Conservation (phyloP, 2,113 vertebrate species). For the Cochlearius cochlearius region DNA sequence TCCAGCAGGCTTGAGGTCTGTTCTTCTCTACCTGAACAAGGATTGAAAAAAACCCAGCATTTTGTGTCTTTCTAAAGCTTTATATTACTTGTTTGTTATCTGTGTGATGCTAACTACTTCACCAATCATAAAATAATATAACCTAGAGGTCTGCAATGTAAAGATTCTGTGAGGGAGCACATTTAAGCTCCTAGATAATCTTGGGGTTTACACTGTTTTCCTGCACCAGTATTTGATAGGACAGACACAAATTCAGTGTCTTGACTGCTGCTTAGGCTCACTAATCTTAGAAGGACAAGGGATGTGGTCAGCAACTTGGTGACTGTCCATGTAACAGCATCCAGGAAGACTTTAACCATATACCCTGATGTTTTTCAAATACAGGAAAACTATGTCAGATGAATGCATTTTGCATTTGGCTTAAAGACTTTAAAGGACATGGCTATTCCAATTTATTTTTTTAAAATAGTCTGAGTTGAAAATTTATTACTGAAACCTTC, state of each 20-base stretch:
- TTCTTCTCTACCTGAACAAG: neutral
- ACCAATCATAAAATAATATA: neutral
- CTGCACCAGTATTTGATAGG: neutral
- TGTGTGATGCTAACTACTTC: neutral
- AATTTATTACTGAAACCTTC: neutral
- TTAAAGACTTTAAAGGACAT: neutral
- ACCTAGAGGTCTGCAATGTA: neutral
- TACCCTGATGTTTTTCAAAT: neutral
- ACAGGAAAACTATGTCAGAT: neutral
- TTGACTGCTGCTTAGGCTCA: neutral
- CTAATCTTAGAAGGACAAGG: neutral
- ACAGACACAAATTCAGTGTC: neutral
- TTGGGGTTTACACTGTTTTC: neutral
- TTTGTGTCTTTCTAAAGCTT: neutral
- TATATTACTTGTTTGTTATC: neutral
- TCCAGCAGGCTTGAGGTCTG: neutral
- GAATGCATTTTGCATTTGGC: neutral
- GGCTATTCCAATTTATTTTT: neutral
- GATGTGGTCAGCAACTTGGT: neutral
- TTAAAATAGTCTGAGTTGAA: neutral
- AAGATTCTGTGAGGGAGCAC: neutral
- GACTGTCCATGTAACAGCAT: neutral
- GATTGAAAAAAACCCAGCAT: neutral
- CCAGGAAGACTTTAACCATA: neutral
- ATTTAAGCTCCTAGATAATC: neutral